Conservation (phyloP, 2,797 vertebrate genomes). For the Trematomus bernacchii region DNA sequence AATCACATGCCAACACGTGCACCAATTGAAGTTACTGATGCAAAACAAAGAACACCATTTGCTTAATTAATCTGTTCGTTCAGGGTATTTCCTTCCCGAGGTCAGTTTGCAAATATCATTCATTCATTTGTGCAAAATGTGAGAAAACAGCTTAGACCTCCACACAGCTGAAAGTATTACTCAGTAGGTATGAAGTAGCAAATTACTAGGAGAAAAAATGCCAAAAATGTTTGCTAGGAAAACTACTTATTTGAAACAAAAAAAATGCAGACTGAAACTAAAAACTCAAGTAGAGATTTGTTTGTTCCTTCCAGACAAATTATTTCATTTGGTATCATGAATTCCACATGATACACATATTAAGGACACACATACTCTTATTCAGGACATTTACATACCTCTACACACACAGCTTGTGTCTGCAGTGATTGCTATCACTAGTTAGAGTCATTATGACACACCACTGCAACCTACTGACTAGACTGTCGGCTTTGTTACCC, state of each 20-base stretch:
- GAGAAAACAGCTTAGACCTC: conserved; percentile 26
- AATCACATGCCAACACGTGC: background rate
- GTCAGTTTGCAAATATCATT: conserved; percentile 39
- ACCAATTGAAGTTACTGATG: conserved; percentile 1
- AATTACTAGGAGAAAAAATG: background rate
- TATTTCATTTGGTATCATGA: conserved; percentile 44
- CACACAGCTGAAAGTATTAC: conserved; percentile 43
- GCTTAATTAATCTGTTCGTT: conserved; percentile 32
- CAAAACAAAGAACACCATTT: conserved; percentile 42
- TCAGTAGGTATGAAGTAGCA: conserved; percentile 19
- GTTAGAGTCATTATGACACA: conserved; percentile 55
- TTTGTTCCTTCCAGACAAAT: conserved; percentile 15
- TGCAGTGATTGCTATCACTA: conserved; percentile 48
- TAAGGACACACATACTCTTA: conserved; percentile 33
- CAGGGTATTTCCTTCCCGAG: conserved; percentile 35
- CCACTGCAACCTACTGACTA: conserved; percentile 39
- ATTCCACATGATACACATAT: conserved; percentile 58
- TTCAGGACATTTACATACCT: conserved; percentile 48
- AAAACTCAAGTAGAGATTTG: conserved; percentile 12
- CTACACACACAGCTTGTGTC: conserved; percentile 40
- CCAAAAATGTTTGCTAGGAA: conserved; percentile 19
- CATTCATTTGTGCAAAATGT: conserved; percentile 22
- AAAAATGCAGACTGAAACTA: conserved; percentile 11
- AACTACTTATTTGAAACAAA: conserved; percentile 1
- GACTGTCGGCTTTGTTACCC: conserved; percentile 48